Conservation (phyloP, 1,140 invertebrate genomes). For the Drosophila funebris region DNA sequence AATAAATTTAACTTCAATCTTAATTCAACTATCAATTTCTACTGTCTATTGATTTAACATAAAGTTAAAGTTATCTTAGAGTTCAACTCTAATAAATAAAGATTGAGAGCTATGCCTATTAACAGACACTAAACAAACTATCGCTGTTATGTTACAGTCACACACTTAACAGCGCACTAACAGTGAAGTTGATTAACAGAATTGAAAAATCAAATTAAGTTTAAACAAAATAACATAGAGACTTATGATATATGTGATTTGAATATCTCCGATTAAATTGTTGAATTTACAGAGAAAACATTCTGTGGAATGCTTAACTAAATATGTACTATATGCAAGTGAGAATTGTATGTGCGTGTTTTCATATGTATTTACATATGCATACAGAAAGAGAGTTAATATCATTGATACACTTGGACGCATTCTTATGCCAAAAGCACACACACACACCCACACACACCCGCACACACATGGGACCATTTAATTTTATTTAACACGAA, state of each 20-base stretch:
- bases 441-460: background rate
- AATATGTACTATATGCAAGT: background rate
- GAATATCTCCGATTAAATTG: background rate
- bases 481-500: constrained; percentile 33
- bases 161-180: too few species aligned
- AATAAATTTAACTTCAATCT: too few species aligned
- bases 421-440: constrained; percentile 53
- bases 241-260: background rate
- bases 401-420: constrained; percentile 70
- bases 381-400: constrained; percentile 55
- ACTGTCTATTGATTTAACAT: background rate
- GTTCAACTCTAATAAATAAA: too few species aligned
- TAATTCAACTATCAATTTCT: too few species aligned
- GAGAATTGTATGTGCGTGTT: background rate
- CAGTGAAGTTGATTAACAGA: too few species aligned
- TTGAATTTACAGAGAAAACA: background rate
- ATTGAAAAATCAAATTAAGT: background rate
- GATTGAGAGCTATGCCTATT: background rate
- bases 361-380: constrained; percentile 38
- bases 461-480: background rate
- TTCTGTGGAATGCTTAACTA: background rate
- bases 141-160: too few species aligned
- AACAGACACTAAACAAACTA: too few species aligned
- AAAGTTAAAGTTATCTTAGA: background rate
- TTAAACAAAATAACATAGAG: background rate